Percentiles rank a stretch among this genome's conserved stretches.
Evolutionary conservation across 1,140 invertebrate species (phyloP).

Genomic region (Carcinoscorpius rotundicauda): DNA sequence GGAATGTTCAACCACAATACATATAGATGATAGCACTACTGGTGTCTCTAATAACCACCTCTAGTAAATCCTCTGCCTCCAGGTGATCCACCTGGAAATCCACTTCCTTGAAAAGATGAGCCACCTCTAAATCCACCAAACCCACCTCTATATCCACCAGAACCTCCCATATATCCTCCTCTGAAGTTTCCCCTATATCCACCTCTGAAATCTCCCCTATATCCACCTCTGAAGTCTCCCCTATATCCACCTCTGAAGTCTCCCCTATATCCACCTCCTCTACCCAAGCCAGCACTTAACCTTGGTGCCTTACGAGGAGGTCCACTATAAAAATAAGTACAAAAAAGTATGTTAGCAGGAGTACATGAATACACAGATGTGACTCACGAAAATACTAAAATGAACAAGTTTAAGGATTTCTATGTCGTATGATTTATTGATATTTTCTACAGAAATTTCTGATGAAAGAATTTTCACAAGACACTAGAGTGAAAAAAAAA

Average conservation of each 20-base stretch:
- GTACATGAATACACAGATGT: conserved; percentile 3
- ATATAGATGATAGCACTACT: too few species aligned
- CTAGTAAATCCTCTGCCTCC: conserved; percentile 10
- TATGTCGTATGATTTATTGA: background rate
- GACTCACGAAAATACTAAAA: background rate
- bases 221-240: conserved; percentile 1
- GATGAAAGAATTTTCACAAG: background rate
- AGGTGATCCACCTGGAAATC: background rate
- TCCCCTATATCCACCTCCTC: conserved; percentile 5
- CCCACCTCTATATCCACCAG: background rate
- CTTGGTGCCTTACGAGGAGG: background rate
- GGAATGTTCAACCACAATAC: too few species aligned
- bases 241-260: background rate
- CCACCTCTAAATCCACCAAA: conserved; percentile 3
- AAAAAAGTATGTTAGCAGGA: background rate
- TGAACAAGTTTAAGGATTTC: background rate
- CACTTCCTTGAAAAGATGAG: background rate
- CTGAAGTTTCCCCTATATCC: background rate
- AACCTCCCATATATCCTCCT: conserved; percentile 5
- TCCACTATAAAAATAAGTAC: background rate
- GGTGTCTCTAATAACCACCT: conserved; percentile 5
- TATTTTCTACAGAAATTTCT: conserved; percentile 2
- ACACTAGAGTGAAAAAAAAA: too few species aligned
- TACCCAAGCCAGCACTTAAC: background rate
- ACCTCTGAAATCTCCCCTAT: background rate